phyloP scores from a whole-genome alignment of 2,113 vertebrate species.

The Leiothrix lutea region DNA sequence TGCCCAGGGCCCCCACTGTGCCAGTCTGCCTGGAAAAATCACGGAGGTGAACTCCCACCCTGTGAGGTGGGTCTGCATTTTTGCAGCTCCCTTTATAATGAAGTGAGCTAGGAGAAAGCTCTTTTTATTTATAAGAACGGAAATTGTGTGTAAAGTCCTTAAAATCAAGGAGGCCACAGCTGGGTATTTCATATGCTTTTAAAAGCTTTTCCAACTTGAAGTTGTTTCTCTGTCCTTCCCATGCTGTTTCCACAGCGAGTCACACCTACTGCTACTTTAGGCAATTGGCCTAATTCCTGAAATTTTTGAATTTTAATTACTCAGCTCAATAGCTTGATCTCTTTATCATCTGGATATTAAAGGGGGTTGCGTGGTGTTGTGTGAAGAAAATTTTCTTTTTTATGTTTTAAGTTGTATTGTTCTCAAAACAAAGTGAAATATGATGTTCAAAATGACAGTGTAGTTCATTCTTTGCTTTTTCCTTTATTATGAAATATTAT shows the following conservation, averaged over 20 bases:
- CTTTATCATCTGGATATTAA: neutral
- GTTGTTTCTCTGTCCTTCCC: neutral
- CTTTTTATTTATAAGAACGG: conserved; percentile 30
- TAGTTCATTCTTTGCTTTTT: neutral
- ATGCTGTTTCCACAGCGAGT: conserved; percentile 8
- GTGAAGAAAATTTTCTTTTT: neutral
- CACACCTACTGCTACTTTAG: neutral
- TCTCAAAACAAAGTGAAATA: neutral
- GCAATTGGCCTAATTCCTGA: neutral
- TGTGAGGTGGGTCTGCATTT: neutral
- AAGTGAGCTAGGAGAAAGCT: neutral
- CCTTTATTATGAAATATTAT: neutral
- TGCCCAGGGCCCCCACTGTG: neutral
- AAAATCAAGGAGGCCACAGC: conserved; percentile 43
- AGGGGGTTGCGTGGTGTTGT: neutral
- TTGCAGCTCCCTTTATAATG: neutral
- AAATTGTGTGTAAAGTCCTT: conserved; percentile 52
- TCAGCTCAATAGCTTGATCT: neutral
- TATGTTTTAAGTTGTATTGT: neutral
- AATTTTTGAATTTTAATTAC: neutral
- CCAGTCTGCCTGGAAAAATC: neutral
- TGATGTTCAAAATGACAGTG: neutral
- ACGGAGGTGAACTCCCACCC: neutral
- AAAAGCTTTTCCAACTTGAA: neutral
- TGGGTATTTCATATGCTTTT: conserved; percentile 11